Evolutionary conservation across 2,888 invertebrate genomes (phyloP), one percentile per base, ranked within the genome.

Genomic region (Sphaerophoria taeniata): DNA sequence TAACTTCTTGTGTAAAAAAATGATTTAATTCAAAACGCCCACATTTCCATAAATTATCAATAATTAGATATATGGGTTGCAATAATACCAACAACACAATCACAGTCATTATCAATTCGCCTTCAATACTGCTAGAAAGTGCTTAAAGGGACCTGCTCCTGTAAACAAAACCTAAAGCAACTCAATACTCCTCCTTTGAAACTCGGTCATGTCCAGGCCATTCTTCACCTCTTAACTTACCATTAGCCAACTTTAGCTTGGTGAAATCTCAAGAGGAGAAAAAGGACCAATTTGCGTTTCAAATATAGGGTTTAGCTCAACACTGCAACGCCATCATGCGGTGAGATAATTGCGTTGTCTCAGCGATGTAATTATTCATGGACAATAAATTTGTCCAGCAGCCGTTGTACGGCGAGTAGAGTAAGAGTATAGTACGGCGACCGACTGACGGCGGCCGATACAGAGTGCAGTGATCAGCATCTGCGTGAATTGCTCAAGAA

Each of bases 261-360:
- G 31, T 9, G 31, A 43, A 31, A 33, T 4, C 4, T 43, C 7
- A 24, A 16, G 1, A 24, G 87, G 77, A 84, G 89, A 84, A 89
- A 87, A 89, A 89, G 89, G 87, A 90, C 89, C 88, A 89, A 90
- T 89, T 88, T 75, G 55, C 33, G 60, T 53, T 75, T 75, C 58
- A 53, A 58, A 73, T 82, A 83, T 67, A 72, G 78, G 73, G 78
- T 53, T 69, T 43, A 39, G 39, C 39, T 43, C 36, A 55, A 67
- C 67, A 67, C 47, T 61, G 61, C 75, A 69, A 76, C 81, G 65
- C 75, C 76, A 81, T 82, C 77, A 82, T 72, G 86, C 76, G 77
- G 88, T 87, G 88, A 89, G 90, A 90, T 91, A 91, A 90, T 90
- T 90, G 90, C 90, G 89, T 89, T 89, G 89, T 88, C 87, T 80